These are phyloP conservation scores for Blera fallax DNA, from an alignment of 2,888 invertebrate genomes.

Conservation along the genomic window DNA sequence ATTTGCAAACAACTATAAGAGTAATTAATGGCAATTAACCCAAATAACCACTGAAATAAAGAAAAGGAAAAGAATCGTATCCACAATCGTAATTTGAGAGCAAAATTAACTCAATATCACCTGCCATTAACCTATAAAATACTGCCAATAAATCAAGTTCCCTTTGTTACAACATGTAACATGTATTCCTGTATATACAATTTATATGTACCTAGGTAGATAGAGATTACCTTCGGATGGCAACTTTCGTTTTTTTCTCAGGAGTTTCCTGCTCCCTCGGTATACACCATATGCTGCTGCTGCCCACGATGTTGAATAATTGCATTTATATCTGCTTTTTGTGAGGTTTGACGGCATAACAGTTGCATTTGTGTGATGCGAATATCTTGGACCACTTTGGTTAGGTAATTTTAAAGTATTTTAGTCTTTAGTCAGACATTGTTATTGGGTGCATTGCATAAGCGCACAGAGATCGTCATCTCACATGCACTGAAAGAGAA, in stretches of 20 bases:
- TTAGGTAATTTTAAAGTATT: neutral
- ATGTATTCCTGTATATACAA: no score
- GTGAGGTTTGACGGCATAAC: neutral
- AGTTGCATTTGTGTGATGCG: conserved; percentile 5
- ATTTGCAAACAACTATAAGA: neutral
- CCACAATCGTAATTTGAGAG: neutral
- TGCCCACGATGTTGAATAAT: neutral
- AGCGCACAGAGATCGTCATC: conserved; percentile 4
- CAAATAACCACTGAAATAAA: neutral
- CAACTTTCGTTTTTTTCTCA: conserved; percentile 28
- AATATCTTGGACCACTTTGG: conserved; percentile 34
- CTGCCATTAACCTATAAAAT: neutral
- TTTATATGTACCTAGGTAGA: conserved; percentile 2
- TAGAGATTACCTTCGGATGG: neutral
- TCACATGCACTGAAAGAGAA: neutral
- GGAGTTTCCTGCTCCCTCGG: neutral
- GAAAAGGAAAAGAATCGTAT: neutral
- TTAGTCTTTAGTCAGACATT: neutral
- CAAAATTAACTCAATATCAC: neutral
- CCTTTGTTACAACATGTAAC: neutral
- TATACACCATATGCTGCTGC: no score
- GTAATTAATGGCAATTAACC: neutral
- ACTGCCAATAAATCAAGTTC: neutral
- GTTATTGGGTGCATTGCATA: conserved; percentile 41
- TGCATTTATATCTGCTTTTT: neutral